Evolutionary conservation across 1,140 invertebrate genomes (phyloP).

Genomic region (Harpegnathos saltator): DNA sequence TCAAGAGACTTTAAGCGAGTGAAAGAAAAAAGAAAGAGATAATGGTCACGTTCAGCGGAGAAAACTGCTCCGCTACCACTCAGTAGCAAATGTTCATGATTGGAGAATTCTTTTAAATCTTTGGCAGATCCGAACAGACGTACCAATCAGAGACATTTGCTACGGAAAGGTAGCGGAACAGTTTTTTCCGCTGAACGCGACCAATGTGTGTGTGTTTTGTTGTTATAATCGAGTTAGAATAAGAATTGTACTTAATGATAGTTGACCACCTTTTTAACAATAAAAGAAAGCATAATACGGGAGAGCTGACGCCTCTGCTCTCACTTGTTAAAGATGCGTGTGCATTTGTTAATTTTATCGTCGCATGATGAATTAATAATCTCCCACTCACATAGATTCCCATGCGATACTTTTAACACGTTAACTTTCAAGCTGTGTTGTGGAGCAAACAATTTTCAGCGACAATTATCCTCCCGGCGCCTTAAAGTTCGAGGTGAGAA

Average conservation of each 20-base stretch:
- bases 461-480: not conserved
- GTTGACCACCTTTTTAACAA: conserved; percentile 36
- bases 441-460: not conserved
- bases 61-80: too few relatives aligned
- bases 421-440: conserved; percentile 14
- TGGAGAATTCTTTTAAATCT: too few relatives aligned
- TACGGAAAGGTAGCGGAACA: too few relatives aligned
- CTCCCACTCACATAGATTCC: not conserved
- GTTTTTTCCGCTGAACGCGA: too few relatives aligned
- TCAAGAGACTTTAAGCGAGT: conserved; percentile 16
- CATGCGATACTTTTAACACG: not conserved
- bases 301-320: not conserved
- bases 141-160: too few relatives aligned
- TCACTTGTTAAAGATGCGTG: not conserved
- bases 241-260: conserved; percentile 23
- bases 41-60: too few relatives aligned
- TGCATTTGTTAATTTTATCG: conserved; percentile 12
- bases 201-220: not conserved
- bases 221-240: conserved; percentile 5
- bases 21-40: not conserved
- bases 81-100: too few relatives aligned
- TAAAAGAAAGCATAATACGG: conserved; percentile 9
- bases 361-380: conserved; percentile 23
- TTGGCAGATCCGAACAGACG: too few relatives aligned
- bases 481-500: conserved; percentile 31